phyloP scores from a whole-genome alignment of 2,113 vertebrate genomes.

The Seriola aureovittata region DNA sequence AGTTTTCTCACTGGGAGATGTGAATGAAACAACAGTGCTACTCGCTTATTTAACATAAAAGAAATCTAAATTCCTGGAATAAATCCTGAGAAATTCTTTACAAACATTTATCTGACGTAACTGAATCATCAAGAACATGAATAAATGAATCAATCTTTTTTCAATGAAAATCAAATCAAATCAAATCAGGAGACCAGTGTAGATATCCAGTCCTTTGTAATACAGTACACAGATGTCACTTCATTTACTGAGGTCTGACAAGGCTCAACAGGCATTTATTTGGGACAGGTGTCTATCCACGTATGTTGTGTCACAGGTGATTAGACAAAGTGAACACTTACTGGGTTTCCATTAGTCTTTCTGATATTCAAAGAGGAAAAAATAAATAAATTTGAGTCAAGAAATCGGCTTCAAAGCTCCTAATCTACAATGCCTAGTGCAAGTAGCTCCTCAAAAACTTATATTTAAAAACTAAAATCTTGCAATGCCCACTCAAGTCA shows the following conservation, averaged over 20 bases:
- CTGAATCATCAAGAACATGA: too few relatives aligned
- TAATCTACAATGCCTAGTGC: not conserved
- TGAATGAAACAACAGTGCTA: too few relatives aligned
- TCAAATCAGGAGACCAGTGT: not conserved
- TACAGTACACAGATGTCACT: not conserved
- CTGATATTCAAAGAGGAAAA: too few relatives aligned
- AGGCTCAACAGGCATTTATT: not conserved
- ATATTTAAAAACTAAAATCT: not conserved
- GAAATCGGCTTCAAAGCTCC: too few relatives aligned
- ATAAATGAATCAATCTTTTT: too few relatives aligned
- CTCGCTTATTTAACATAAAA: too few relatives aligned
- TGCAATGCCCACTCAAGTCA: not conserved
- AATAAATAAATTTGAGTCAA: not conserved
- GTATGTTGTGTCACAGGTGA: not conserved
- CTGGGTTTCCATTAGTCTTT: too few relatives aligned
- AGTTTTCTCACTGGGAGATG: too few relatives aligned
- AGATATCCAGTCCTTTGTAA: not conserved
- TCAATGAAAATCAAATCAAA: not conserved
- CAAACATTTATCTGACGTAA: too few relatives aligned
- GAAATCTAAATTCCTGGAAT: too few relatives aligned
- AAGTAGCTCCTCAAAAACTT: not conserved
- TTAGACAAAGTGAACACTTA: not conserved
- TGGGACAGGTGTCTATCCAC: not conserved
- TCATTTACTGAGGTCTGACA: not conserved
- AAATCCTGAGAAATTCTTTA: too few relatives aligned